Evolutionary conservation across 2,888 invertebrate genomes (phyloP), one percentile per base, ranked within the genome.

Genomic region (Arge pagana): DNA sequence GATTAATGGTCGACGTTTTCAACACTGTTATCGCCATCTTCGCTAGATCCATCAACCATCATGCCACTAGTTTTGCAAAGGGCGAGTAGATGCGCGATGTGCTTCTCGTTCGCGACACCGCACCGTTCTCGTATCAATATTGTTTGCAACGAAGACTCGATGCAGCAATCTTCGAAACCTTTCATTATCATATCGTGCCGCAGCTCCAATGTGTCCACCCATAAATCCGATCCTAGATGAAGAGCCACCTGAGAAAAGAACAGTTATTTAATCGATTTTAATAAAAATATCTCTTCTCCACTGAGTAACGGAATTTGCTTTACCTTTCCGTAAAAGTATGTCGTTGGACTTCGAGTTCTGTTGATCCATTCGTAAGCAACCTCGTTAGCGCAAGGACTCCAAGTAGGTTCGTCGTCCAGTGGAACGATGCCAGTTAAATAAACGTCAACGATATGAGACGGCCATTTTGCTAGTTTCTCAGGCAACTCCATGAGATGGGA

Each of bases 151-250:
- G 83, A 81, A 23, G 80, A 74, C 56, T 80, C 80, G 2, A 82
- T 79, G 3, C 85, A 52, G 3, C 85, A 52, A 43, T 71, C 80
- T 0, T 76, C 72, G 61, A 81, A 78, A 18, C 81, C 79, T 2
- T 78, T 59, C 3, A 79, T 73, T 1, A 77, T 68, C 16, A 87
- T 71, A 52, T 82, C 78, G 56, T 82, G 80, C 53, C 83, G 80
- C 21, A 81, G 78, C 64, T 83, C 81, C 30, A 89, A 68, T 3
- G 85, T 83, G 48, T 86, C 81, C 1, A 89, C 76, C 80, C 88
- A 87, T 28, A 89, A 66, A 1, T 81, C 82, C 54, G 85, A 80
- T 0, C 83, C 83, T 21, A 88, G 65, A 41, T 84, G 82, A 56
- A 86, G 67, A 5, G 74, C 69, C 28, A 87, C 79, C 67, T 81